Percentiles rank a stretch among this genome's conserved stretches.
Evolutionary conservation across 2,797 vertebrate species (phyloP).

Genomic region (Sylvia borin): DNA sequence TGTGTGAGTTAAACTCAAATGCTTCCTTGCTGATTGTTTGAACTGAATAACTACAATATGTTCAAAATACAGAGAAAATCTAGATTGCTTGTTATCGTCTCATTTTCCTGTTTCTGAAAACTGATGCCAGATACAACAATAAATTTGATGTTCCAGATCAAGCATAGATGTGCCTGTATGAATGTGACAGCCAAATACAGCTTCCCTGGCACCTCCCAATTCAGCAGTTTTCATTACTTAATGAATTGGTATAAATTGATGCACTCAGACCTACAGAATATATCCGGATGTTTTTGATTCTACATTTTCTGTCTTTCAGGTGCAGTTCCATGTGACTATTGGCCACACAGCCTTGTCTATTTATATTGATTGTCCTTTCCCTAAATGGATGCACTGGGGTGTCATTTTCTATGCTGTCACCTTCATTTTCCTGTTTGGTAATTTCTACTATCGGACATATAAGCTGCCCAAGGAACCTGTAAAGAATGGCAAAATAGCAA

Average conservation of each 20-base stretch:
- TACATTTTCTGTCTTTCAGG: constrained; percentile 75
- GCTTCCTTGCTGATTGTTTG: neutral
- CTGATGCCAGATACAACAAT: neutral
- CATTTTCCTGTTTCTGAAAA: neutral
- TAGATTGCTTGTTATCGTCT: neutral
- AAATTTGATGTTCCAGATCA: neutral
- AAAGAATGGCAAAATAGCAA: constrained; percentile 85
- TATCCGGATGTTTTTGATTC: neutral
- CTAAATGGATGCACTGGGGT: constrained; percentile 99
- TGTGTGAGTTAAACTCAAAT: neutral
- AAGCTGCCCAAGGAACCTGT: constrained; percentile 86
- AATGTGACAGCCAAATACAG: neutral
- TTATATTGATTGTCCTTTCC: constrained; percentile 96
- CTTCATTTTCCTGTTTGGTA: constrained; percentile 96
- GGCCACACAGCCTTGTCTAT: constrained; percentile 97
- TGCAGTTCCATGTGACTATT: constrained; percentile 97
- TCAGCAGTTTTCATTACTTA: neutral
- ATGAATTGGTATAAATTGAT: neutral
- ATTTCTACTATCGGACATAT: constrained; percentile 99
- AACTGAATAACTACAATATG: neutral
- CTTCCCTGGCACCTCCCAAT: neutral
- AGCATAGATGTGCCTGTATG: neutral
- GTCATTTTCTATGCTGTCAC: constrained; percentile 95
- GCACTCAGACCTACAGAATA: neutral
- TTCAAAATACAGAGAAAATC: neutral